Base-by-base conservation (phyloP, 1,140 invertebrate genomes). In the Drosophila sturtevanti region DNA sequence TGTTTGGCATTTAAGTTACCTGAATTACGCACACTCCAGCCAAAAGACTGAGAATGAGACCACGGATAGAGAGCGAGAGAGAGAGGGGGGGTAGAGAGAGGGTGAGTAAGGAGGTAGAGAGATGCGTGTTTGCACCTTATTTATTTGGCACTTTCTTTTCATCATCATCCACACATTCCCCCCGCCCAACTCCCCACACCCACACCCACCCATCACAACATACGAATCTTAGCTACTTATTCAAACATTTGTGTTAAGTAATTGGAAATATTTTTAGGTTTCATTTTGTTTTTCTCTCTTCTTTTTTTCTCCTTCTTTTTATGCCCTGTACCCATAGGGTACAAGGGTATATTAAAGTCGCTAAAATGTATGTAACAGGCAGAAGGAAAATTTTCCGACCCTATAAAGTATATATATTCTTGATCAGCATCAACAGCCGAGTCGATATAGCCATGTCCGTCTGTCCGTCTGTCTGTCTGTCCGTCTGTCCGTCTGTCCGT, bases 121-220 rank as follows among this genome's bases (percentile, higher is more conserved):
- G 18, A 65, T 56, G 68, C 51, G 59, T 86, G 69, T 85, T 86
- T 86, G 63, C 81, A 81, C 81, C 81, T 81, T 86, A 85, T 81
- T 87, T 87, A 86, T 78, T 81, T 80, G 74, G 63, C 68, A 73
- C 81, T 37, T 52, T 44, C 41, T 27, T 21, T 21, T 18, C 41
- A 14, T 9, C 16, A 21, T 41, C 37, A 24, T 31, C 27, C 27
- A 4, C 22, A 24, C 2, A 2, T 24, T 24, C 4, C 22, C 5
- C 27, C 1, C 27, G 7, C 27, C 27, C 1, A 4, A 24, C 4
- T 24, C 24, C 4, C 24, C 24, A 1, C n/a, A 2, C 24, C 4
- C 52, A 24, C 41, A 1, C 31, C 6, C 22, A 3, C 24, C 22
- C 16, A 7, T 1, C 16, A 12, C 37, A 37, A 48, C 27, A 31